These are phyloP conservation scores for Akabosia matsudoensis DNA, from an alignment of 1,140 invertebrate species.

Conservation along the genomic window DNA sequence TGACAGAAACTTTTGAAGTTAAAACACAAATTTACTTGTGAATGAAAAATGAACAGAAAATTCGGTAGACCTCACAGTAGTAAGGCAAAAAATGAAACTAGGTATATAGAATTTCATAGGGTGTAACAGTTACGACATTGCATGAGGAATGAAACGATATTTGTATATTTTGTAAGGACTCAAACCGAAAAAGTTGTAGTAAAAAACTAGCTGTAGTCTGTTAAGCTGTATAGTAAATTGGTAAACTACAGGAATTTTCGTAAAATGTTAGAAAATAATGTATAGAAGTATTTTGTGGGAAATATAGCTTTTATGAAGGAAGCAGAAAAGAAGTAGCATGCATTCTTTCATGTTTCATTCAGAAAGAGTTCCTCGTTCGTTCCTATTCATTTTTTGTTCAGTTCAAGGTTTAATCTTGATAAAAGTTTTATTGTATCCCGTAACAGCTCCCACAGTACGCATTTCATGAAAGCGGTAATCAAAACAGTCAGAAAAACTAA, in stretches of 20 bases:
- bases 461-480: slow-evolving; percentile 15
- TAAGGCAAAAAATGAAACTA: slow-evolving; percentile 1
- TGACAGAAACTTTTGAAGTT: no score
- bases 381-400: no score
- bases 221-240: no score
- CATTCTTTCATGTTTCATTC: background rate
- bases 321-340: background rate
- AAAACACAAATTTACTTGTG: no score
- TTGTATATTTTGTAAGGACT: no score
- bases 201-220: no score
- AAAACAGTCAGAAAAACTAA: background rate
- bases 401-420: slow-evolving; percentile 25
- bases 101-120: slow-evolving; percentile 10
- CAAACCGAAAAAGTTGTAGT: no score
- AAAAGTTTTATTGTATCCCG: slow-evolving; percentile 21
- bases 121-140: background rate
- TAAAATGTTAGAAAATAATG: no score
- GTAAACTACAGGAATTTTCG: no score
- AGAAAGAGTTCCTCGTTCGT: no score
- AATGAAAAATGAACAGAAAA: no score
- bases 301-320: background rate
- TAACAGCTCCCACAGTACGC: slow-evolving; percentile 19
- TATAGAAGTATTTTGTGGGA: background rate
- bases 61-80: slow-evolving; percentile 19
- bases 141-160: no score